Conservation (phyloP, 2,797 vertebrate species). For the Eutrigla gurnardus region DNA sequence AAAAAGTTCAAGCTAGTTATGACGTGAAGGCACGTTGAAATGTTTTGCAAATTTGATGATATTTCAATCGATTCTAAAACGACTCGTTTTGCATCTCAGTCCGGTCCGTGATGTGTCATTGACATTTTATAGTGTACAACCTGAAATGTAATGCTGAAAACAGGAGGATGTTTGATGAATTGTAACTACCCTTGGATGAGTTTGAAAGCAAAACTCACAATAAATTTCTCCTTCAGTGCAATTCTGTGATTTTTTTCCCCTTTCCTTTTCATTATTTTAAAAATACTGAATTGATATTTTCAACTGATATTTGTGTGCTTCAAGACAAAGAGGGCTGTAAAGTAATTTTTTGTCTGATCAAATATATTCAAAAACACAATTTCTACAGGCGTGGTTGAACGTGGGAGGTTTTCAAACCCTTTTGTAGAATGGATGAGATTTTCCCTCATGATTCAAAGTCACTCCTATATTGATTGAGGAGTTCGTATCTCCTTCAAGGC, state of each 20-base stretch:
- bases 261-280: background rate
- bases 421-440: background rate
- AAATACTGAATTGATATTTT: background rate
- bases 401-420: background rate
- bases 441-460: conserved; percentile 25
- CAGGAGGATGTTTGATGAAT: conserved; percentile 65
- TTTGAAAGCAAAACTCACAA: conserved; percentile 71
- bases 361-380: background rate
- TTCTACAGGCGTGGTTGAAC: background rate
- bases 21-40: conserved; percentile 5
- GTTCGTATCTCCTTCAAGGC: conserved; percentile 56
- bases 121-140: conserved; percentile 15
- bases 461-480: conserved; percentile 13
- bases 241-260: background rate
- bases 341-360: background rate
- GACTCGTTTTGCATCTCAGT: conserved; percentile 11
- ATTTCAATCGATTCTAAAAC: background rate
- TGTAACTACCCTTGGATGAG: conserved; percentile 56
- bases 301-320: background rate
- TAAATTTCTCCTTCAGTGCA: conserved; percentile 72
- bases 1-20: background rate
- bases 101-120: conserved; percentile 35
- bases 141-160: conserved; percentile 71
- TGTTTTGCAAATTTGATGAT: conserved; percentile 2
- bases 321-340: background rate